phyloP scores from a whole-genome alignment of 2,113 vertebrate species.

The Garra rufa region DNA sequence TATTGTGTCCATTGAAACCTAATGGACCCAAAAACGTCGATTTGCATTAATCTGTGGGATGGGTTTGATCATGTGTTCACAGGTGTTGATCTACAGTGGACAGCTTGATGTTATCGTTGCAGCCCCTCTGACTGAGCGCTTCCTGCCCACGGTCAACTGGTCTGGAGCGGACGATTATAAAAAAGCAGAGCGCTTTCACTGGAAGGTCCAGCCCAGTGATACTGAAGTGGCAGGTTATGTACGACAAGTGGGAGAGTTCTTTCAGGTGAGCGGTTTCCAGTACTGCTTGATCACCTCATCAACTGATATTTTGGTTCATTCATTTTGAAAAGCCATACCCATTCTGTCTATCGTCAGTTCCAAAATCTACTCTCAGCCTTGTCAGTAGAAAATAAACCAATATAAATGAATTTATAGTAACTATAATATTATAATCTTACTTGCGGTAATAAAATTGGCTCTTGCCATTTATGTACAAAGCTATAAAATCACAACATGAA shows the following conservation, averaged over 20 bases:
- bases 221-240: slow-evolving; percentile 86
- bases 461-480: too few species aligned
- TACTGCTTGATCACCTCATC: neutral
- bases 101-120: slow-evolving; percentile 88
- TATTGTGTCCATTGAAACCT: too few species aligned
- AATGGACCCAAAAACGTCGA: too few species aligned
- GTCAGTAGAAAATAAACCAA: neutral
- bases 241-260: slow-evolving; percentile 80
- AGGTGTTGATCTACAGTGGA: slow-evolving; percentile 89
- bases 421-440: too few species aligned
- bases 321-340: too few species aligned
- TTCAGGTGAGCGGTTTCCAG: slow-evolving; percentile 75
- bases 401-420: neutral
- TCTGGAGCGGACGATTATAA: slow-evolving; percentile 74
- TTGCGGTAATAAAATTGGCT: too few species aligned
- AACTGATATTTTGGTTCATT: too few species aligned
- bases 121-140: slow-evolving; percentile 81
- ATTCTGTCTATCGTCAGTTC: neutral
- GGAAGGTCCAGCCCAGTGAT: slow-evolving; percentile 82
- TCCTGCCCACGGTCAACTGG: slow-evolving; percentile 82
- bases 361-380: neutral
- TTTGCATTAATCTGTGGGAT: neutral
- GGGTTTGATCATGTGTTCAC: neutral
- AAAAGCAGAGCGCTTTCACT: slow-evolving; percentile 71
- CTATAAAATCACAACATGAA: too few species aligned